phyloP scores from a whole-genome alignment of 2,113 vertebrate genomes.

The Vireo altiloquus region DNA sequence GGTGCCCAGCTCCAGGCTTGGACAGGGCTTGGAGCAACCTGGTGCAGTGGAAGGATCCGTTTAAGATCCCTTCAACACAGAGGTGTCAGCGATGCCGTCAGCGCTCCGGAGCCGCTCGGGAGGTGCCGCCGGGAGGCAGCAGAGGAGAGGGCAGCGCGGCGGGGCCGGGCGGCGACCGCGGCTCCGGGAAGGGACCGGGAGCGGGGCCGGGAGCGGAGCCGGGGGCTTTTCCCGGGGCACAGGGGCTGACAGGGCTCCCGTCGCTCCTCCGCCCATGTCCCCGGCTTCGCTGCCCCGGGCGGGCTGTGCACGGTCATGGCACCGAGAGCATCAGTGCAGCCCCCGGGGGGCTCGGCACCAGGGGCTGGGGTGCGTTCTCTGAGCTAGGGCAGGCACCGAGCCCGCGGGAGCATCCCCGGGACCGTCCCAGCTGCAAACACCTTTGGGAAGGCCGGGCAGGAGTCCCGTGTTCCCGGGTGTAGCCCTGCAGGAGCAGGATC shows the following conservation, averaged over 20 bases:
- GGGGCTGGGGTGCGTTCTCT: neutral
- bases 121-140: slow-evolving; percentile 38
- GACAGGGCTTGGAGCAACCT: neutral
- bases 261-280: neutral
- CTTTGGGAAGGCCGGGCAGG: neutral
- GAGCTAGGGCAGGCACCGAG: no score
- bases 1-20: rapidly evolving
- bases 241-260: neutral
- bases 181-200: neutral
- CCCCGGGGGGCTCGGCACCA: neutral
- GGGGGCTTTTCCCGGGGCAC: neutral
- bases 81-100: rapidly evolving
- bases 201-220: neutral
- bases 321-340: rapidly evolving
- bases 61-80: no score
- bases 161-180: neutral
- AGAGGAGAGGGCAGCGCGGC: neutral
- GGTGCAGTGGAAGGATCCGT: rapidly evolving
- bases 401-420: neutral
- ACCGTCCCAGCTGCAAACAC: neutral
- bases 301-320: neutral
- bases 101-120: neutral
- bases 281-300: neutral
- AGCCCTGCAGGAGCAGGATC: neutral
- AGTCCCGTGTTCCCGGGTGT: neutral